Evolutionary conservation across 2,797 vertebrate genomes (phyloP).

Genomic region (Catharus ustulatus): DNA sequence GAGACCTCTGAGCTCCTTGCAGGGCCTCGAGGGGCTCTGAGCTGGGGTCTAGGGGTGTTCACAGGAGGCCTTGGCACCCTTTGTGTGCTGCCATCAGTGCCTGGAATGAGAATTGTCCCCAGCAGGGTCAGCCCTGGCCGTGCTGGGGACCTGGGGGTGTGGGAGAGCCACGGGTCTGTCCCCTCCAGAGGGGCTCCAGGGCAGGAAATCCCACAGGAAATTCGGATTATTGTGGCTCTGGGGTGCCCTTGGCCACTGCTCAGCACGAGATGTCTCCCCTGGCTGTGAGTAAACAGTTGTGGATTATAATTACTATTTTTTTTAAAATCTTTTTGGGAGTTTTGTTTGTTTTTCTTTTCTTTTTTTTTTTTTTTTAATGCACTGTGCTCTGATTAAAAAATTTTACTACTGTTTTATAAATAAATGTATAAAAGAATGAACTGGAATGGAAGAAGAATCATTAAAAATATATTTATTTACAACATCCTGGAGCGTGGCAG

Average conservation of each 20-base stretch:
- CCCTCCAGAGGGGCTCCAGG: neutral
- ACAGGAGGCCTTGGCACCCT: constrained; percentile 1
- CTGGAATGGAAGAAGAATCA: constrained; percentile 72
- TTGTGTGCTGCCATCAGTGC: neutral
- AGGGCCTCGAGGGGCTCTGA: fast-evolving
- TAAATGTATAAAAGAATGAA: constrained; percentile 74
- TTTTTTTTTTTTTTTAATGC: constrained; percentile 48
- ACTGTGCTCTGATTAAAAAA: constrained; percentile 69
- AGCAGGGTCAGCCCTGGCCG: neutral
- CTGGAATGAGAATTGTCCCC: neutral
- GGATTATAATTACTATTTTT: constrained; percentile 15
- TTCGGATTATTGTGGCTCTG: neutral
- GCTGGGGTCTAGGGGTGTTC: neutral
- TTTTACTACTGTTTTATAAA: constrained; percentile 78
- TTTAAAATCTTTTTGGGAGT: neutral
- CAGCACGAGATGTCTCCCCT: neutral
- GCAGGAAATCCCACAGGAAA: fast-evolving
- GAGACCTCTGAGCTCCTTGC: neutral
- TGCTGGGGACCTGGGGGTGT: fast-evolving
- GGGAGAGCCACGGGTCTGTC: fast-evolving
- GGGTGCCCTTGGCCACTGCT: neutral
- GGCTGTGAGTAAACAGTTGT: constrained; percentile 19
- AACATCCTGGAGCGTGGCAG: neutral
- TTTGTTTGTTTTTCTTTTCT: neutral
- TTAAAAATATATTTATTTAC: constrained; percentile 78